Percentiles rank a stretch among this genome's conserved stretches.
phyloP scores from a whole-genome alignment of 1,140 invertebrate species.

The Drosophila grimshawi region DNA sequence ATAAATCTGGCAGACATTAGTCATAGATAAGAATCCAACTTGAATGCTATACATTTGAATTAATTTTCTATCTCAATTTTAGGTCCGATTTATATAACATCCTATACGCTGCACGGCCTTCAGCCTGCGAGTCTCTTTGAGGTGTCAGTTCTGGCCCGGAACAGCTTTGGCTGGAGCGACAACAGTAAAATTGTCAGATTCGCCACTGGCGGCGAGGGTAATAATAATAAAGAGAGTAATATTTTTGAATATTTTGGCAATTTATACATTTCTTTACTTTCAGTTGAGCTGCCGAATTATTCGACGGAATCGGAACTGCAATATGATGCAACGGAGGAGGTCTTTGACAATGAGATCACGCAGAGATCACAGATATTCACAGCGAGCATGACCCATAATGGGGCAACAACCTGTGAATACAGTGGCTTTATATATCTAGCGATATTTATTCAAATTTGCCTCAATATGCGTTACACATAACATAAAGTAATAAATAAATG shows the following conservation, averaged over 20 bases:
- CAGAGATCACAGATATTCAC: conserved; percentile 58
- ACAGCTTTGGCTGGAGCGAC: conserved; percentile 89
- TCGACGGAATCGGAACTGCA: conserved; percentile 79
- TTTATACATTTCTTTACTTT: neutral
- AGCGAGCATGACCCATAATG: conserved; percentile 65
- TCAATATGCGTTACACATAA: conserved; percentile 29
- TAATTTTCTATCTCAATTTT: neutral
- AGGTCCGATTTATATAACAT: conserved; percentile 88
- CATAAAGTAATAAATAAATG: conserved; percentile 7
- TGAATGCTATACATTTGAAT: no score
- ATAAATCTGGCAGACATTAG: no score
- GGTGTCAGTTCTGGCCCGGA: conserved; percentile 88
- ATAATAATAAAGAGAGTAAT: conserved; percentile 84
- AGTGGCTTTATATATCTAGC: conserved; percentile 34
- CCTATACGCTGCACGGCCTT: conserved; percentile 88
- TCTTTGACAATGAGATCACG: conserved; percentile 68
- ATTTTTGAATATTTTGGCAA: neutral
- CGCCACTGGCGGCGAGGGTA: conserved; percentile 88
- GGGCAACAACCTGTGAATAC: neutral
- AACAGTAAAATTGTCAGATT: conserved; percentile 88
- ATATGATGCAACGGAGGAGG: conserved; percentile 58
- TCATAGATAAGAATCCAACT: no score
- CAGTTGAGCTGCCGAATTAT: conserved; percentile 81
- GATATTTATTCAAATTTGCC: conserved; percentile 42
- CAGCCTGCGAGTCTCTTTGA: conserved; percentile 88